These are phyloP conservation scores for Meghimatium bilineatum DNA, from an alignment of 2,888 invertebrate genomes.

Conservation along the genomic window DNA sequence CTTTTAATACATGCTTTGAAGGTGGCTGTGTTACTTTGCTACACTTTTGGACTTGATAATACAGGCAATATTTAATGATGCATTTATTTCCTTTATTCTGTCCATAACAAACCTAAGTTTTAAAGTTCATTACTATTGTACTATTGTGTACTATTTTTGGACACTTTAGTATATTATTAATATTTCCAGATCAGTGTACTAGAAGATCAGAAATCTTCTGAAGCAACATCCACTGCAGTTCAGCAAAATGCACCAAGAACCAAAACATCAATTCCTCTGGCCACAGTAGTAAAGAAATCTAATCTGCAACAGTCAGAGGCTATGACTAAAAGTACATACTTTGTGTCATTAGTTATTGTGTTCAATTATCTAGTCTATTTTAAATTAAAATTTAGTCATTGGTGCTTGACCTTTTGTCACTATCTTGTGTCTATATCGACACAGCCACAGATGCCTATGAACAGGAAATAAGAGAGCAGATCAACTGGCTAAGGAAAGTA, in stretches of 20 bases:
- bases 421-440: too few relatives aligned
- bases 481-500: too few relatives aligned
- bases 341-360: not conserved
- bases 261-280: not conserved
- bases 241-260: not conserved
- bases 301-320: conserved; percentile 66
- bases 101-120: not conserved
- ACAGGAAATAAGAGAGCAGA: too few relatives aligned
- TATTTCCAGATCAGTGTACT: conserved; percentile 59
- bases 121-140: too few relatives aligned
- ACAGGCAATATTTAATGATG: too few relatives aligned
- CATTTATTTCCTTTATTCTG: not conserved
- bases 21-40: too few relatives aligned
- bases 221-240: conserved; percentile 42
- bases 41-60: too few relatives aligned
- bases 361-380: not conserved
- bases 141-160: not conserved
- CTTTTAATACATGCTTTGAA: too few relatives aligned
- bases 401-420: too few relatives aligned
- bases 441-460: too few relatives aligned
- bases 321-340: conserved; percentile 65
- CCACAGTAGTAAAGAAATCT: conserved; percentile 58
- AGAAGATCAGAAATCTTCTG: conserved; percentile 56
- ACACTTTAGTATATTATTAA: not conserved
- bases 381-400: not conserved